Percentiles rank a stretch among this genome's conserved stretches.
phyloP scores from a whole-genome alignment of 2,113 vertebrate species.

The Prunella fulvescens region DNA sequence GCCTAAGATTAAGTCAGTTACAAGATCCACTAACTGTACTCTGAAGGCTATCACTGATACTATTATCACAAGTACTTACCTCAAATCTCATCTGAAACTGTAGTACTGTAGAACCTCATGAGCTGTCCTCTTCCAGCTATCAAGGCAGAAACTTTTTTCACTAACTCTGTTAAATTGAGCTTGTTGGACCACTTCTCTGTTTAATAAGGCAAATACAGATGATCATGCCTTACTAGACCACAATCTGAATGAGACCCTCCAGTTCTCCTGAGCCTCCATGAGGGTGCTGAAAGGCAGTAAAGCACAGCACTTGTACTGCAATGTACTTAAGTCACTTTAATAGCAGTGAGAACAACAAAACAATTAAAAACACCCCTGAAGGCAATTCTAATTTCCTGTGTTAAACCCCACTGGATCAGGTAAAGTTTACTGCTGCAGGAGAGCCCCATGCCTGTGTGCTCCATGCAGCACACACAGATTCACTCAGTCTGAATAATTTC shows the following conservation, averaged over 20 bases:
- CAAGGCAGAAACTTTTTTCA: background rate
- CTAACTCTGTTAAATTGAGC: background rate
- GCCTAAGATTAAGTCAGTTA: background rate
- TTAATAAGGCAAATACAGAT: background rate
- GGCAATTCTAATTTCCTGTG: background rate
- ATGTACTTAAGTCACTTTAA: background rate
- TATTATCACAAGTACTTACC: background rate
- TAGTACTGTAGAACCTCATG: background rate
- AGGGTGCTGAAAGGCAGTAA: background rate
- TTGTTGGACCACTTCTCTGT: background rate
- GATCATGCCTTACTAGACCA: background rate
- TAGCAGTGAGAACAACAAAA: background rate
- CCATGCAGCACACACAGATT: accelerated
- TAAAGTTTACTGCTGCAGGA: background rate
- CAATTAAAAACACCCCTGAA: background rate
- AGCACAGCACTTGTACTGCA: background rate
- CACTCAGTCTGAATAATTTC: background rate
- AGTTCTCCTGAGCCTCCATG: background rate
- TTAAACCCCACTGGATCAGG: background rate
- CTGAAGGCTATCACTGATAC: background rate
- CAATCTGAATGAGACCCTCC: background rate
- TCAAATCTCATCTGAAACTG: background rate
- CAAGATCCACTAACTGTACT: background rate
- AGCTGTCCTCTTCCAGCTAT: background rate
- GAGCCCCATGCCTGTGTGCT: background rate